Conservation (phyloP, 2,888 invertebrate species). For the Stenurella melanura region DNA sequence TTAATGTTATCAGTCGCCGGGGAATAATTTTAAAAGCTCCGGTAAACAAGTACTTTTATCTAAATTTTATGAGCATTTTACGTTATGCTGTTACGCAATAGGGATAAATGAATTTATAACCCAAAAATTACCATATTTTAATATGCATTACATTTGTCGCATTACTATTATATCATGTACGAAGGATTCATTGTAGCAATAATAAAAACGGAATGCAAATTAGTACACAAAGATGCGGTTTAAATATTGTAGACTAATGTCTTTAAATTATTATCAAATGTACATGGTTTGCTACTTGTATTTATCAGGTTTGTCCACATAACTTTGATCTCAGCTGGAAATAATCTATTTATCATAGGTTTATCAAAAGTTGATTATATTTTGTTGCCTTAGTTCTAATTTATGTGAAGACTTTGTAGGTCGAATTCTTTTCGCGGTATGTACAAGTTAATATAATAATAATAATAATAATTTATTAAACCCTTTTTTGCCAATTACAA, state of each 20-base stretch:
- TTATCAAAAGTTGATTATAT: too few relatives aligned
- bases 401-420: too few relatives aligned
- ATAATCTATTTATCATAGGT: too few relatives aligned
- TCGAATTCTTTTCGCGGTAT: too few relatives aligned
- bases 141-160: constrained; percentile 41
- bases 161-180: constrained; percentile 18
- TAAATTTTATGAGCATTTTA: constrained; percentile 47
- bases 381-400: too few relatives aligned
- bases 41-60: constrained; percentile 47
- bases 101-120: constrained; percentile 42
- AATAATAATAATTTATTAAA: too few relatives aligned
- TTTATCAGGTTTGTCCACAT: too few relatives aligned
- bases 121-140: constrained; percentile 43
- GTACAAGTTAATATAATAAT: too few relatives aligned
- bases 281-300: not conserved
- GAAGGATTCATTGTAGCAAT: not conserved
- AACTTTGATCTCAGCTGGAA: too few relatives aligned
- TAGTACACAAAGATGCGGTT: not conserved
- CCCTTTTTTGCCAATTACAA: too few relatives aligned
- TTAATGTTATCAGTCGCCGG: constrained; percentile 31
- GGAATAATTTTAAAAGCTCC: constrained; percentile 41
- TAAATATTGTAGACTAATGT: not conserved
- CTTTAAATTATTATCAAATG: not conserved
- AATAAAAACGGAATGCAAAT: constrained; percentile 3
- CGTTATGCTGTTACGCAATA: constrained; percentile 32